Base-by-base conservation (phyloP, 2,888 invertebrate genomes). In the Scaptodrosophila latifasciaeformis region DNA sequence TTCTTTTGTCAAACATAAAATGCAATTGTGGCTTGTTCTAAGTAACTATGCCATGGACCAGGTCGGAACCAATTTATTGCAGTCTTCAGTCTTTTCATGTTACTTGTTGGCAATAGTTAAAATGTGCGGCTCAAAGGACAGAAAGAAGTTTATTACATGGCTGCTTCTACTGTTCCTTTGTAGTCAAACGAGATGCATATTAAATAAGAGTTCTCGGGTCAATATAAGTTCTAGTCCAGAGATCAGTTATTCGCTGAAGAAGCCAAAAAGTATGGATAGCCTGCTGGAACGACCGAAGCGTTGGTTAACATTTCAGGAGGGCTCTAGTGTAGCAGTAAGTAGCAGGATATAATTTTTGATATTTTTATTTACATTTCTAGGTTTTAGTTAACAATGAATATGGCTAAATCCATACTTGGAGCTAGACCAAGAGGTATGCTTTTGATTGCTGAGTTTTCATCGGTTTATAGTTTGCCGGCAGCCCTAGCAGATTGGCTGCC, bases 271-370 rank as follows among this genome's bases (percentile, higher is more conserved):
- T 15, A 7, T 37, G 42, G 45, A 44, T 2, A 19, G 46, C 19
- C 52, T 63, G 15, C 54, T 59, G 5, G 37, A 30, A 17, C 61
- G 80, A 24, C 58, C 50, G 3, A 67, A 64, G 29, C 63, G 82
- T 19, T 75, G 65, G 54, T 60, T 81, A 29, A 12, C 71, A 4
- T 82, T 75, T 59, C 68, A 71, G 40, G 68, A 74, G 43, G 82
- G 82, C 15, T 42, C 77, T 1, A 7, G 24, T 5, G 24, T 24
- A 24, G 7, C 7, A 5, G 24, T 24, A 7, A 24, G 10, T 24
- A 27, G 2, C 2, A 13, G 2, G 17, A 6, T 3, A 15, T 10
- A 29, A 19, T 18, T n/a, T 21, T 39, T 43, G 15, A 12, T 27
- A 29, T 10, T 51, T 43, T 17, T 13, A 12, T 13, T 40, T 39